Conservation (phyloP, 2,888 invertebrate species). For the Linnaemya vulpina region DNA sequence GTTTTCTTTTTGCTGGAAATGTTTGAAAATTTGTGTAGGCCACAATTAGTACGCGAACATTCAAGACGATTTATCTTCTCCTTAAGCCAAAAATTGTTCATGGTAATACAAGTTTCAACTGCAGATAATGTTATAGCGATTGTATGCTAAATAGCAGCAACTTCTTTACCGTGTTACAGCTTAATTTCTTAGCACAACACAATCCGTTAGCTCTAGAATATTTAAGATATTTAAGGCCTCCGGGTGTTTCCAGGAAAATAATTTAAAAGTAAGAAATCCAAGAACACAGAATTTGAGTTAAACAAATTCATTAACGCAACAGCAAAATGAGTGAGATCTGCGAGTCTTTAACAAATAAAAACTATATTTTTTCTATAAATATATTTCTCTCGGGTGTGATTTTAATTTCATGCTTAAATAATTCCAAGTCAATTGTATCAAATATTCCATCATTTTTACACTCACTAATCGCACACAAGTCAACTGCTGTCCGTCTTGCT, state of each 20-base stretch:
- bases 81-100: constrained; percentile 64
- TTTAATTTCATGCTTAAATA: constrained; percentile 83
- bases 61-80: constrained; percentile 67
- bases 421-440: constrained; percentile 75
- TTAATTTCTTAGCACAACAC: constrained; percentile 56
- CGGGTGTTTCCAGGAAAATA: constrained; percentile 23
- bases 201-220: constrained; percentile 54
- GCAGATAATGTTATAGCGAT: constrained; percentile 64
- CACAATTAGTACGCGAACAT: constrained; percentile 66
- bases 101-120: constrained; percentile 73
- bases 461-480: constrained; percentile 34
- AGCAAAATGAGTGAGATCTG: not conserved
- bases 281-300: constrained; percentile 45
- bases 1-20: constrained; percentile 18
- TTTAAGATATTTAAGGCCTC: constrained; percentile 34
- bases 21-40: constrained; percentile 63
- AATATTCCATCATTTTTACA: constrained; percentile 66
- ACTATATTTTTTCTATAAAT: constrained; percentile 18
- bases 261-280: constrained; percentile 6
- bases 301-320: constrained; percentile 50
- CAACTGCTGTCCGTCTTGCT: constrained; percentile 12
- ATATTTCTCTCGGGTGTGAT: constrained; percentile 82
- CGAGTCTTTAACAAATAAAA: not conserved
- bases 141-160: constrained; percentile 60
- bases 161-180: constrained; percentile 54